Conservation (phyloP, 2,888 invertebrate species). For the Bursaphelenchus okinawaensis region DNA sequence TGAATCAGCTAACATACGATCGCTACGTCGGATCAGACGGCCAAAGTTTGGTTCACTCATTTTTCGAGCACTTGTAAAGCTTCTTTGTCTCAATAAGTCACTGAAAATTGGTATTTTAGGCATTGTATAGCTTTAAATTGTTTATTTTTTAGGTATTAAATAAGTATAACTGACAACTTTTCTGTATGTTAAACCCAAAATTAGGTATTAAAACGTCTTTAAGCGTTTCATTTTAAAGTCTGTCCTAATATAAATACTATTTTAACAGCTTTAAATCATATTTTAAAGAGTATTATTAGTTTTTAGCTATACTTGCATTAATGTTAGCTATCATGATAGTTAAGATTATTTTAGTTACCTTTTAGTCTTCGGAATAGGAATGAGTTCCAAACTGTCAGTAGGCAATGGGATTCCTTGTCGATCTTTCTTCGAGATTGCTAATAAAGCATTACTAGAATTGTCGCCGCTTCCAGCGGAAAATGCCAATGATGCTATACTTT, state of each 20-base stretch:
- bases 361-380: not conserved
- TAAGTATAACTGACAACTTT: too few species aligned
- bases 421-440: constrained; percentile 5
- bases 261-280: too few species aligned
- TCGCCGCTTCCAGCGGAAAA: constrained; percentile 18
- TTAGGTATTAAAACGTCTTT: too few species aligned
- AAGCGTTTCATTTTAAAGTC: too few species aligned
- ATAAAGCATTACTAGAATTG: constrained; percentile 14
- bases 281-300: too few species aligned
- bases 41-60: not conserved
- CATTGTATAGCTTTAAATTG: too few species aligned
- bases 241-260: too few species aligned
- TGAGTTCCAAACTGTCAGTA: constrained; percentile 32
- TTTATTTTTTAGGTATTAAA: too few species aligned
- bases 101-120: too few species aligned
- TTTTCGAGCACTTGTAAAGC: not conserved
- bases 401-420: constrained; percentile 16
- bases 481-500: not conserved
- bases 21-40: not conserved
- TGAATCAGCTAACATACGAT: not conserved
- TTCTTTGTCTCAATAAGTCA: not conserved
- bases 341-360: not conserved
- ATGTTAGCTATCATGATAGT: not conserved
- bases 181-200: too few species aligned
- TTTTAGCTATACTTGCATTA: too few species aligned